Percentiles rank a stretch among this genome's conserved stretches.
phyloP scores from a whole-genome alignment of 1,140 invertebrate species.

The Drosophila hydei region DNA sequence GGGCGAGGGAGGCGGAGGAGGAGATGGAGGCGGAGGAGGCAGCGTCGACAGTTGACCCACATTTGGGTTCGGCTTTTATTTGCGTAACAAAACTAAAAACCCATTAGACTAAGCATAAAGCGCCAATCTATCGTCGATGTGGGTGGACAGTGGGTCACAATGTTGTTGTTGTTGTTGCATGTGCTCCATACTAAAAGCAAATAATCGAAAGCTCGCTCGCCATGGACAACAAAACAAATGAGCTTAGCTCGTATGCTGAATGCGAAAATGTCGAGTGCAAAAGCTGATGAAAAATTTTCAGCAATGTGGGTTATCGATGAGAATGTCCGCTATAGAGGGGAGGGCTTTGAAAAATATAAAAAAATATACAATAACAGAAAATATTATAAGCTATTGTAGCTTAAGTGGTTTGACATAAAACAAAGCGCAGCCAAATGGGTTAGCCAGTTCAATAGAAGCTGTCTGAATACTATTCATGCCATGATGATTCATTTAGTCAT shows the following conservation, averaged over 20 bases:
- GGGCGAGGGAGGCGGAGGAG: background rate
- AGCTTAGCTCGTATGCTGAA: conserved; percentile 18
- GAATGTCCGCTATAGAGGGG: background rate
- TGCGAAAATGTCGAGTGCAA: conserved; percentile 25
- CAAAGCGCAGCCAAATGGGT: no score
- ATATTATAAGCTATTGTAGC: no score
- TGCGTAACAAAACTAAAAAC: conserved; percentile 76
- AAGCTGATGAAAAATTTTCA: conserved; percentile 50
- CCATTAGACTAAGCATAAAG: conserved; percentile 71
- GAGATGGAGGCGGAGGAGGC: conserved; percentile 1
- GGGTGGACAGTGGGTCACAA: conserved; percentile 17
- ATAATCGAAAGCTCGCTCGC: conserved; percentile 32
- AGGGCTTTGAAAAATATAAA: no score
- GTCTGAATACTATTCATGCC: no score
- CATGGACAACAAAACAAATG: conserved; percentile 40
- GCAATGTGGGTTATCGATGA: conserved; percentile 45
- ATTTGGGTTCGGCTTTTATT: conserved; percentile 67
- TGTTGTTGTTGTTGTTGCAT: conserved; percentile 41
- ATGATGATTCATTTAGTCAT: no score
- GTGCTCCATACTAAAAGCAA: conserved; percentile 24
- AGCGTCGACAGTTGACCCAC: conserved; percentile 64
- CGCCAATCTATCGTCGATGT: conserved; percentile 46
- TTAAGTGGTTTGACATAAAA: no score
- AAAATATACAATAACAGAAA: no score
- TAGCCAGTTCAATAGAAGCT: no score